Conservation (phyloP, 2,113 vertebrate species). For the Corvus moneduloides region DNA sequence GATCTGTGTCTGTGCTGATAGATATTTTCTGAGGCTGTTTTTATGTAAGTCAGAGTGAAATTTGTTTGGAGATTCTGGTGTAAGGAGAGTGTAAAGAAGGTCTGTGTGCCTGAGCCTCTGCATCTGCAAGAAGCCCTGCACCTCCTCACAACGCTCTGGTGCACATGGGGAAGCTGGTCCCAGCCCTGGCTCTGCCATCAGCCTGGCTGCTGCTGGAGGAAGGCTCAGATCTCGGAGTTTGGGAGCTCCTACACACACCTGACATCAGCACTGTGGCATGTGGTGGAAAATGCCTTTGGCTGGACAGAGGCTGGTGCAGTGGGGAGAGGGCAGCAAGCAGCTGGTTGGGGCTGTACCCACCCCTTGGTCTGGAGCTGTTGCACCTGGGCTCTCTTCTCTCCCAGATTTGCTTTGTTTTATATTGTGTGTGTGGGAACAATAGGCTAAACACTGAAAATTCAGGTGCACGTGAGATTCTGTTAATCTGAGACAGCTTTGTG, state of each 20-base stretch:
- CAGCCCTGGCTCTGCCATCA: neutral
- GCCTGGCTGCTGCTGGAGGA: neutral
- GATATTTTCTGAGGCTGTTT: neutral
- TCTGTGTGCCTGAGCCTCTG: neutral
- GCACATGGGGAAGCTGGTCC: fast-evolving
- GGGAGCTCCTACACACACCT: neutral
- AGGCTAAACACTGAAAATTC: neutral
- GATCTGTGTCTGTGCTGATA: neutral
- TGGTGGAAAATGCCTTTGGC: neutral
- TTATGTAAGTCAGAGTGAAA: neutral
- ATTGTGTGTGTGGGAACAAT: neutral
- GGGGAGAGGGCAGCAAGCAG: neutral
- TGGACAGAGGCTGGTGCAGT: neutral
- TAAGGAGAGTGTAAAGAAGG: neutral
- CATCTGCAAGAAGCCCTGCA: neutral
- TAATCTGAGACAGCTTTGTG: neutral
- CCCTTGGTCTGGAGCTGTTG: neutral
- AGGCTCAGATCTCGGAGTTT: neutral
- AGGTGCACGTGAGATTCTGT: neutral
- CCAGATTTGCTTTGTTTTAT: neutral
- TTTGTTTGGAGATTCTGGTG: neutral
- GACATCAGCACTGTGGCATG: neutral
- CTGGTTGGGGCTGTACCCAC: neutral
- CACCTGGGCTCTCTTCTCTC: neutral
- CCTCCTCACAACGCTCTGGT: neutral